These are phyloP conservation scores for Ptychoptera albimana DNA, from an alignment of 2,888 invertebrate species.

Conservation along the genomic window DNA sequence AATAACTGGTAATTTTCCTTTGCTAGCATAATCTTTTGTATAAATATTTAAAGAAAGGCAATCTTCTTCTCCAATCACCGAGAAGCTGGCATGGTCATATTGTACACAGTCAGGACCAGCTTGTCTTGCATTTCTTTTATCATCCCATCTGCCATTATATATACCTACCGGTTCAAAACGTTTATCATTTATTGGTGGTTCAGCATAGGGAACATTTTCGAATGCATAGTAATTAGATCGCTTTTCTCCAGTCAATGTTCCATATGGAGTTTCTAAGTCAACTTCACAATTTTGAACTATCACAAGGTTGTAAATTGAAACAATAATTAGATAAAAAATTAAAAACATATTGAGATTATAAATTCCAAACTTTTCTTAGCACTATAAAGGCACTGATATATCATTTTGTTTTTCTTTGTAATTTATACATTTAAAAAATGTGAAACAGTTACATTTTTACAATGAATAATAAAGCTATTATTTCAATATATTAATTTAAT, in stretches of 20 bases:
- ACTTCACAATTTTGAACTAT: not conserved
- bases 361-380: too few species aligned
- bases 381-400: too few species aligned
- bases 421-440: too few species aligned
- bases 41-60: slow-evolving; percentile 49
- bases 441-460: too few species aligned
- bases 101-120: slow-evolving; percentile 45
- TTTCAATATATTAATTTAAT: too few species aligned
- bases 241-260: slow-evolving; percentile 18
- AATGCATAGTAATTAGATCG: slow-evolving; percentile 36
- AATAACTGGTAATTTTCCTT: slow-evolving; percentile 40
- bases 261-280: slow-evolving; percentile 10
- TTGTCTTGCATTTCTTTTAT: slow-evolving; percentile 34
- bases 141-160: slow-evolving; percentile 15
- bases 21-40: slow-evolving; percentile 31
- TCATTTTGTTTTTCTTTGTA: too few species aligned
- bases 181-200: slow-evolving; percentile 44
- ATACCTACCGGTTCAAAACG: slow-evolving; percentile 35
- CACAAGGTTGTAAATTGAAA: not conserved
- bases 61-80: slow-evolving; percentile 42
- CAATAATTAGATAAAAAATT: not conserved
- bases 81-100: slow-evolving; percentile 32
- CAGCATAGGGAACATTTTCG: slow-evolving; percentile 49
- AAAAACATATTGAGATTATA: not conserved
- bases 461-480: too few species aligned